phyloP scores from a whole-genome alignment of 2,797 vertebrate genomes.

The Bradypodion pumilum region DNA sequence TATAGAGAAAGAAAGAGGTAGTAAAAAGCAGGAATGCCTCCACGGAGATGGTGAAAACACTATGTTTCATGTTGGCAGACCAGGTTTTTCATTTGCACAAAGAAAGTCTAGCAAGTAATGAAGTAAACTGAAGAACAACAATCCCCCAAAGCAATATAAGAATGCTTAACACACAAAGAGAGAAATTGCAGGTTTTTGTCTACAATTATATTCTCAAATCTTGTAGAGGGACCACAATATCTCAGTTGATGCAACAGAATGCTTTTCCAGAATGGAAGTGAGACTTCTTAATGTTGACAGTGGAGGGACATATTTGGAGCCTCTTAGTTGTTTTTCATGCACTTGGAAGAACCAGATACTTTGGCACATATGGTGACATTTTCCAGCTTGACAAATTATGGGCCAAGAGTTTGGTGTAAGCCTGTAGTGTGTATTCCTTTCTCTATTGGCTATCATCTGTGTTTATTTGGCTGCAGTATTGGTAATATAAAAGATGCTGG shows the following conservation, averaged over 20 bases:
- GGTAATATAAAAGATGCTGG: slow-evolving; percentile 9
- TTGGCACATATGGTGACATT: slow-evolving; percentile 36
- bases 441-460: slow-evolving; percentile 4
- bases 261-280: not conserved
- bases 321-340: slow-evolving; percentile 22
- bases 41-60: not conserved
- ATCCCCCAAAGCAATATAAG: not conserved
- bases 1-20: too few relatives aligned
- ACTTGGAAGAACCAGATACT: slow-evolving; percentile 15
- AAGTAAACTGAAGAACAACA: not conserved
- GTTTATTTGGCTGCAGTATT: slow-evolving; percentile 30
- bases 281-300: slow-evolving; percentile 16
- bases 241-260: not conserved
- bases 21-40: not conserved
- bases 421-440: slow-evolving; percentile 23
- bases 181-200: slow-evolving; percentile 3
- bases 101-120: not conserved
- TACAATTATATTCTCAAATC: not conserved
- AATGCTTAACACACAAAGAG: not conserved
- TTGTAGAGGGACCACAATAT: not conserved
- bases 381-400: slow-evolving; percentile 35
- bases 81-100: not conserved
- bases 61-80: not conserved
- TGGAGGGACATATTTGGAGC: slow-evolving; percentile 18
- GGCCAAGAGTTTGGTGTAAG: slow-evolving; percentile 22